Conservation (phyloP, 2,113 vertebrate genomes). For the Platanista minor region DNA sequence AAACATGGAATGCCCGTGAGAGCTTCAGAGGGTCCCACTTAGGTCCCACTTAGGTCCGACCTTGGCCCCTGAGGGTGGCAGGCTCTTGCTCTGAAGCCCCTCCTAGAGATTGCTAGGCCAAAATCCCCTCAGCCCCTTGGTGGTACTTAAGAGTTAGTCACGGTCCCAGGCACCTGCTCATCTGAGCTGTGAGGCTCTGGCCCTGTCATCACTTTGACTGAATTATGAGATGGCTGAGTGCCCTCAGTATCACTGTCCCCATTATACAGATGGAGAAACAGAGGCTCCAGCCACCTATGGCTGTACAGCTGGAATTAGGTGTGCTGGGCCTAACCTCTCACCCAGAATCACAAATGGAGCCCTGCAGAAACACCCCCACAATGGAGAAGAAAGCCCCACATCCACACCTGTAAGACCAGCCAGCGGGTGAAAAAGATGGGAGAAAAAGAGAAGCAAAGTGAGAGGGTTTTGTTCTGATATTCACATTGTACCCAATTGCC, state of each 20-base stretch:
- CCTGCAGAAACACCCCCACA: not conserved
- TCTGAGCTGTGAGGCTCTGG: not conserved
- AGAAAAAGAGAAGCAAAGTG: not conserved
- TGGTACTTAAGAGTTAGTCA: not conserved
- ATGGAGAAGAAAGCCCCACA: not conserved
- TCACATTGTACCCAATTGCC: not conserved
- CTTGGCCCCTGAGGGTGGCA: not conserved
- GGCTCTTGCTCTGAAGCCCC: not conserved
- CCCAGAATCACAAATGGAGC: not conserved
- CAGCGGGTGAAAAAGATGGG: not conserved
- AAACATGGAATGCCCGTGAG: not conserved
- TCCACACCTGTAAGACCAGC: not conserved
- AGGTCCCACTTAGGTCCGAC: rapidly evolving
- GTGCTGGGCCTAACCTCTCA: not conserved
- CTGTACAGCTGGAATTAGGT: not conserved
- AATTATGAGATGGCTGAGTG: not conserved
- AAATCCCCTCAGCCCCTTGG: not conserved
- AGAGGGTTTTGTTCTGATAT: not conserved
- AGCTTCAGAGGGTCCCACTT: not conserved
- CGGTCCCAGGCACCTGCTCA: not conserved
- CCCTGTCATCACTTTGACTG: not conserved
- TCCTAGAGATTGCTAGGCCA: not conserved
- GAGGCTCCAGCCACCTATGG: not conserved
- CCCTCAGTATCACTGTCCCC: not conserved
- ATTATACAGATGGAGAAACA: not conserved